Conservation (phyloP, 2,797 vertebrate species). For the Tragopan temminckii region DNA sequence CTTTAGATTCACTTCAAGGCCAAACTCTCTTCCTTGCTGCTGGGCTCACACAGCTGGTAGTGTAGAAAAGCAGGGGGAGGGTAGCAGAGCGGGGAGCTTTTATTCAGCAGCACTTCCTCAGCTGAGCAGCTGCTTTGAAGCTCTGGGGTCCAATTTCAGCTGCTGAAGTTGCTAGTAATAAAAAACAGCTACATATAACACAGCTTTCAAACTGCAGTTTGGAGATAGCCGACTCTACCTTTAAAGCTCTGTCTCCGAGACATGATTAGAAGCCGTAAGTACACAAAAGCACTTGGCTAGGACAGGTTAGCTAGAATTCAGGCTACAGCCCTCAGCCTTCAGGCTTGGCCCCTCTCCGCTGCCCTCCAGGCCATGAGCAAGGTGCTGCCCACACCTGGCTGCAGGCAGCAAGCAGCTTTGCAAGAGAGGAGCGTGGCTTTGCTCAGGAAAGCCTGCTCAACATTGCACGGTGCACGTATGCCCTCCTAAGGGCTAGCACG, state of each 20-base stretch:
- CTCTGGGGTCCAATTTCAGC: slow-evolving; percentile 49
- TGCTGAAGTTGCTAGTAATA: slow-evolving; percentile 27
- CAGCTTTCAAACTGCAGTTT: neutral
- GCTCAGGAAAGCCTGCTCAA: neutral
- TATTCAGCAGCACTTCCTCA: slow-evolving; percentile 52
- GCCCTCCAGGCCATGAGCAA: too few species aligned
- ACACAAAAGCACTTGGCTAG: neutral
- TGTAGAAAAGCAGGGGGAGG: slow-evolving; percentile 49
- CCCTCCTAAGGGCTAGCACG: fast-evolving
- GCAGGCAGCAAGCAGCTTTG: fast-evolving
- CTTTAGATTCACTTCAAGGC: slow-evolving; percentile 73
- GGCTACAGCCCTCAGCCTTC: neutral
- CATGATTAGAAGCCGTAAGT: neutral
- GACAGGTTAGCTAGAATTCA: neutral
- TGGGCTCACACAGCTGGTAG: slow-evolving; percentile 58
- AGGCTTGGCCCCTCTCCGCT: neutral
- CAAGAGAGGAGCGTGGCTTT: neutral
- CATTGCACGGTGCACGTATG: fast-evolving
- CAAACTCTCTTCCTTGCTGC: slow-evolving; percentile 45
- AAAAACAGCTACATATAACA: slow-evolving; percentile 49
- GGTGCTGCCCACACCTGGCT: too few species aligned
- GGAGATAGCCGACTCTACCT: neutral
- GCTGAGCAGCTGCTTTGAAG: slow-evolving; percentile 69
- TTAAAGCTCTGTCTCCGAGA: neutral
- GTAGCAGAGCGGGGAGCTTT: slow-evolving; percentile 52